Conservation (phyloP, 1,140 invertebrate species). For the Drosophila murphyi region DNA sequence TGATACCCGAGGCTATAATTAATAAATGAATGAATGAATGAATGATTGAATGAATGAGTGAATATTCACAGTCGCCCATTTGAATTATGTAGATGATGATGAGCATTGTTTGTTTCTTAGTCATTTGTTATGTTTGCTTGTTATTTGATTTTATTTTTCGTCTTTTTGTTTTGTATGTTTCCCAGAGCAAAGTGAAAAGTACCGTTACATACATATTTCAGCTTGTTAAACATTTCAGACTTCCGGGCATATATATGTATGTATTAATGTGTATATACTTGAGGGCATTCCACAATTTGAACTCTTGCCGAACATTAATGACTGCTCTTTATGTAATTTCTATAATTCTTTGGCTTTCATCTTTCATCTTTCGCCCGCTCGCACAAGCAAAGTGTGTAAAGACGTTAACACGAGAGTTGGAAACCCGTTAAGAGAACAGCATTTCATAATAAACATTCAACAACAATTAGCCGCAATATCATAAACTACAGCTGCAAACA, state of each 20-base stretch:
- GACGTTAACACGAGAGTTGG: slow-evolving; percentile 2
- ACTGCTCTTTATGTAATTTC: slow-evolving; percentile 15
- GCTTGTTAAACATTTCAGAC: no score
- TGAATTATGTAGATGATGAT: no score
- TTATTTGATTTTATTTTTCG: no score
- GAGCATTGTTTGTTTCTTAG: no score
- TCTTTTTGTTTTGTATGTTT: not conserved
- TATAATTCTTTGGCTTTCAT: not conserved
- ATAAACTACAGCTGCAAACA: slow-evolving; percentile 26
- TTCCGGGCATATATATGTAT: not conserved
- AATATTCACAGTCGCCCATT: no score
- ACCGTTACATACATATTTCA: not conserved
- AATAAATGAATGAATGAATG: no score
- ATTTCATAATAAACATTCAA: slow-evolving; percentile 30
- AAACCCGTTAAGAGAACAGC: slow-evolving; percentile 27
- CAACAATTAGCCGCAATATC: slow-evolving; percentile 40
- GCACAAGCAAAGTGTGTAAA: slow-evolving; percentile 11
- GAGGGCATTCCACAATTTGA: not conserved
- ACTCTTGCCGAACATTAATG: not conserved
- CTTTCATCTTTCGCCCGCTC: no score
- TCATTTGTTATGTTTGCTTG: no score
- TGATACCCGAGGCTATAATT: no score
- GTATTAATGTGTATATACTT: not conserved
- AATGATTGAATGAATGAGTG: no score
- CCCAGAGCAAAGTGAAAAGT: not conserved